Percentiles rank a stretch among this genome's conserved stretches.
These are phyloP conservation scores for Clarias gariepinus DNA, from an alignment of 2,113 vertebrate species.

Conservation along the genomic window DNA sequence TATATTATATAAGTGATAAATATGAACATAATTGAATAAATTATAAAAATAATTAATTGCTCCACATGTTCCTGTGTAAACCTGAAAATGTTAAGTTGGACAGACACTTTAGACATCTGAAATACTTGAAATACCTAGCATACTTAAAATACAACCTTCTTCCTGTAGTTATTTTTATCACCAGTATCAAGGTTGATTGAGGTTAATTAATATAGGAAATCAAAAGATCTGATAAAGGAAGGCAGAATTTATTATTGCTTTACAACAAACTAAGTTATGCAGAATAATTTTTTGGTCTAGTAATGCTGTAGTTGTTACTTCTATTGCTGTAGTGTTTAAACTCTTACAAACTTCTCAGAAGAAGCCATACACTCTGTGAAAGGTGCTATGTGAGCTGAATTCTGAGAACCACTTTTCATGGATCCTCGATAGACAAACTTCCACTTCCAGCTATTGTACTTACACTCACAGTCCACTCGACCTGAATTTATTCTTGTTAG, in stretches of 20 bases:
- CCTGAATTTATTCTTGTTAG: background rate
- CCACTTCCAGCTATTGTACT: constrained; percentile 19
- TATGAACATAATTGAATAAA: background rate
- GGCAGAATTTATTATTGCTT: background rate
- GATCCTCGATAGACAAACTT: background rate
- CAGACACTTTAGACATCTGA: background rate
- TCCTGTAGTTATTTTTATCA: background rate
- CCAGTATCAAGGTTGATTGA: background rate
- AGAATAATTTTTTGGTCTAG: background rate
- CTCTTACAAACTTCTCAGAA: background rate
- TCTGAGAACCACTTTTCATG: background rate
- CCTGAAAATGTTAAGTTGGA: background rate
- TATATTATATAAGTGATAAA: background rate
- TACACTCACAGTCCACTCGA: background rate
- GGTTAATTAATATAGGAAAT: background rate
- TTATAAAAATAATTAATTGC: background rate
- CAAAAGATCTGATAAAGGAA: background rate
- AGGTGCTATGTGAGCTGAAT: background rate
- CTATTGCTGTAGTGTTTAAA: background rate
- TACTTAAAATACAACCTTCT: too few species aligned
- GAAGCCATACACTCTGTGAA: background rate
- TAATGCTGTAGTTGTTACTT: background rate
- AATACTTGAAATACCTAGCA: too few species aligned
- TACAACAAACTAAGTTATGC: background rate
- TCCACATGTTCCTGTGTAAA: background rate